Base-by-base conservation (phyloP, 2,797 vertebrate genomes). In the Tokudaia muenninki region DNA sequence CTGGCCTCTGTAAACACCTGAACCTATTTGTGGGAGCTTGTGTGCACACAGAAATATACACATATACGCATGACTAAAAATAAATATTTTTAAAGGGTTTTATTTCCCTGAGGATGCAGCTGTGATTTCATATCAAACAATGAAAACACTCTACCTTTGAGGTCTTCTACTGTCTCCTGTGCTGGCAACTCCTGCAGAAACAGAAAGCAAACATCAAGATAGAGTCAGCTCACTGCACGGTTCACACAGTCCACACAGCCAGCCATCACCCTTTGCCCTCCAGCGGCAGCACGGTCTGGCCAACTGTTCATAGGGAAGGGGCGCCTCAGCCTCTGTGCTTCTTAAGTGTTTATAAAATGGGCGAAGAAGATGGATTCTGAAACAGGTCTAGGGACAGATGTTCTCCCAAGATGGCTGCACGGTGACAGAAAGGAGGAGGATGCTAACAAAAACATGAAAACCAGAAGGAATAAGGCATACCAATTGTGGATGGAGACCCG, bases 101-200 rank as follows among this genome's bases (percentile, higher is more conserved):
- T 2, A 37, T 26, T 70, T 31, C 12, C 22, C 75, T 6, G 61
- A 63, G 19, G 37, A 78, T 63, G 41, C 29, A 22, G 9, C 2
- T 55, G 26, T n/a, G 21, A 55, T 24, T 70, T 16, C 70, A 44
- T 75, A 41, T 44, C n/a, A 52, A 57, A 75, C 41, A 63, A 55
- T 16, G 13, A 70, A 22, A 77, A 37, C 21, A 89, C 50, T 47
- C 50, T 97, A 92, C 84, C 77, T 98, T 98, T 98, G 79, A 98
- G 97, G 93, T 98, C 98, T 96, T 98, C 98, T 96, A 98, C 98
- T 50, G 98, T 98, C 96, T 98, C 98, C 88, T 94, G 97, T n/a
- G 98, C 97, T 86, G 98, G 93, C 67, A 98, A 90, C 31, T 98
- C 98, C 98, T 98, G 97, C 94, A 94, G 44, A 96, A 93, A 97